Percentiles rank a stretch among this genome's conserved stretches.
Conservation (phyloP, 2,888 invertebrate species). For the Balanococcus diminutus region DNA sequence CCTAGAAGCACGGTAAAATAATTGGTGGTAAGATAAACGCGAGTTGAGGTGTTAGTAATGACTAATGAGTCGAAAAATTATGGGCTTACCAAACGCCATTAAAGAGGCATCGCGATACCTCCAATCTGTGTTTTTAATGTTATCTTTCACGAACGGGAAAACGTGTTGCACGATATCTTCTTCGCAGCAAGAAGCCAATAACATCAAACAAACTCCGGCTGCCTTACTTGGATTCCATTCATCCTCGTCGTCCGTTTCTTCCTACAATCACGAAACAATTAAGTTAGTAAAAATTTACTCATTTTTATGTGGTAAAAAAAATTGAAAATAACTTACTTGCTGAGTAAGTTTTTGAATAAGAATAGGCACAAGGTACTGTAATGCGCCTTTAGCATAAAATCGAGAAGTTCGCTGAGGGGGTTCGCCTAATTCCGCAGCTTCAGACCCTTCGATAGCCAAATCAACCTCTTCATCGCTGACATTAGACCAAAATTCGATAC, state of each 20-base stretch:
- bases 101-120: constrained; percentile 92
- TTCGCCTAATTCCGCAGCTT: constrained; percentile 91
- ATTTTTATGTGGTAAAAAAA: background rate
- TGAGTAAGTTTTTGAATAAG: constrained; percentile 92
- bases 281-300: background rate
- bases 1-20: constrained; percentile 31
- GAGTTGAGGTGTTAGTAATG: background rate
- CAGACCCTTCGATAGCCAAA: constrained; percentile 89
- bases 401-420: constrained; percentile 90
- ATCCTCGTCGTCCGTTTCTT: constrained; percentile 96
- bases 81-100: constrained; percentile 87
- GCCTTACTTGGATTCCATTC: constrained; percentile 99
- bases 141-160: constrained; percentile 92
- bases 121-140: constrained; percentile 94
- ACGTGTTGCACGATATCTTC: constrained; percentile 95
- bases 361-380: constrained; percentile 92
- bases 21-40: background rate
- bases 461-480: constrained; percentile 99
- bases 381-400: constrained; percentile 97
- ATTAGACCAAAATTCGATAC: constrained; percentile 99
- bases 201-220: constrained; percentile 97
- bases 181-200: constrained; percentile 95
- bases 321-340: constrained; percentile 69
- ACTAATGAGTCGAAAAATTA: background rate
- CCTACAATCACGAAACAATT: too few relatives aligned